A percentile compares a stretch with the other conserved stretches of the same genome.
phyloP scores from a whole-genome alignment of 1,140 invertebrate genomes.

The Tetragonula clypearis region DNA sequence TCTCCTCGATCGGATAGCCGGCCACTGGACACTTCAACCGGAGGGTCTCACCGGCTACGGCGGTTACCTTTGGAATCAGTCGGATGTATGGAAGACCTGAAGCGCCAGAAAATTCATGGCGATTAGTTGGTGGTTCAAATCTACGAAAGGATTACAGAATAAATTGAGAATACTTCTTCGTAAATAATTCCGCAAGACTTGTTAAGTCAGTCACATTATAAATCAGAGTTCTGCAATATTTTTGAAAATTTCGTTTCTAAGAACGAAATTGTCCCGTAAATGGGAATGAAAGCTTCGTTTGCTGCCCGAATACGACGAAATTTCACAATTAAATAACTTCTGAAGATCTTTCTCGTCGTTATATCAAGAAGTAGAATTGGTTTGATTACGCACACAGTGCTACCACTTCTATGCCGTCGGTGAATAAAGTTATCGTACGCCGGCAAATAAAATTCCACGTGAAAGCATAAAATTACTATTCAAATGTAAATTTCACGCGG shows the following conservation, averaged over 20 bases:
- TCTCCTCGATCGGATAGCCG: conserved; percentile 91
- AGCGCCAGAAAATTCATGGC: background rate
- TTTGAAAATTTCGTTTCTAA: background rate
- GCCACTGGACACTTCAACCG: conserved; percentile 92
- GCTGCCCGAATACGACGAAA: no score
- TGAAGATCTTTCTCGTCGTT: background rate
- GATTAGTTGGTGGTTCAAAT: background rate
- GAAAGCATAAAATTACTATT: background rate
- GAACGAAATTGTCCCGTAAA: background rate
- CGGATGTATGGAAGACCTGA: conserved; percentile 92
- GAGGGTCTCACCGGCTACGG: conserved; percentile 90
- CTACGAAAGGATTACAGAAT: background rate
- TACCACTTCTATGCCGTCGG: background rate
- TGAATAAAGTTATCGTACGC: background rate
- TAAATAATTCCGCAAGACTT: background rate
- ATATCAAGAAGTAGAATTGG: background rate
- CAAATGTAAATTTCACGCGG: background rate
- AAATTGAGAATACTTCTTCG: background rate
- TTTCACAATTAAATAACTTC: background rate
- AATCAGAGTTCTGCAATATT: background rate
- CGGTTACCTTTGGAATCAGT: conserved; percentile 91
- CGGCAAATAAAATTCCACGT: background rate
- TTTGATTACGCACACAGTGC: background rate
- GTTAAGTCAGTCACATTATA: background rate
- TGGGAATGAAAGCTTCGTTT: background rate